A percentile compares a stretch with the other conserved stretches of the same genome.
Evolutionary conservation across 2,113 vertebrate genomes (phyloP).

Genomic region (Leiothrix lutea): DNA sequence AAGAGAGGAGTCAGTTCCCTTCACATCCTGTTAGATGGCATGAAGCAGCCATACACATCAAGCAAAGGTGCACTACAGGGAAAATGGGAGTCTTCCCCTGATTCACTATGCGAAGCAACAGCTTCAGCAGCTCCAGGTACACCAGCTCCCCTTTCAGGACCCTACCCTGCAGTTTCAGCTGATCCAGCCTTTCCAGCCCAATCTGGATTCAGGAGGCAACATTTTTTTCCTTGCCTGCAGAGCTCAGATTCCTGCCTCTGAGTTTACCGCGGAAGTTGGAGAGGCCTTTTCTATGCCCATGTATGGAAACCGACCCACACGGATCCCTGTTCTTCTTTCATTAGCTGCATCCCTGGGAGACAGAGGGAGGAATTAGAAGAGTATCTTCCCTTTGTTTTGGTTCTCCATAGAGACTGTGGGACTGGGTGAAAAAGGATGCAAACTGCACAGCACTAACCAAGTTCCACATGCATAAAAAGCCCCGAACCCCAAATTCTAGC

Average conservation of each 20-base stretch:
- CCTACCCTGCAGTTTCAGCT: conserved; percentile 63
- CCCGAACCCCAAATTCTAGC: conserved; percentile 1
- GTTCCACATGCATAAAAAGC: conserved; percentile 39
- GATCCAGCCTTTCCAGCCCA: conserved; percentile 59
- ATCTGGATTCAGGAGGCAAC: conserved; percentile 53
- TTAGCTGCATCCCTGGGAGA: conserved; percentile 68
- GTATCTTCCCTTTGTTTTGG: conserved; percentile 42
- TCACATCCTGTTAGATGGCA: background rate
- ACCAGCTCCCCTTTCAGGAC: conserved; percentile 34
- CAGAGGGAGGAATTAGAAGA: conserved; percentile 63
- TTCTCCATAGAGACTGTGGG: conserved; percentile 52
- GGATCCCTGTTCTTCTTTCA: conserved; percentile 66
- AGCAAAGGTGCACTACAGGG: background rate
- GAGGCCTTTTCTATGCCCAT: conserved; percentile 63
- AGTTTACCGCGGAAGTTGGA: conserved; percentile 57
- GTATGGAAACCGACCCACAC: conserved; percentile 64
- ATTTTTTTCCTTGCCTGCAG: conserved; percentile 61
- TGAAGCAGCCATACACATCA: background rate
- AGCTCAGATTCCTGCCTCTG: conserved; percentile 63
- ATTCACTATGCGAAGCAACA: background rate
- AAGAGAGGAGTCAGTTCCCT: background rate
- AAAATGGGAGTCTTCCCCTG: background rate
- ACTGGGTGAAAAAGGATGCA: background rate
- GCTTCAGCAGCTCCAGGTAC: background rate
- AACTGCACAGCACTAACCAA: background rate